phyloP scores from a whole-genome alignment of 2,888 invertebrate species.

The Hololepta plana region DNA sequence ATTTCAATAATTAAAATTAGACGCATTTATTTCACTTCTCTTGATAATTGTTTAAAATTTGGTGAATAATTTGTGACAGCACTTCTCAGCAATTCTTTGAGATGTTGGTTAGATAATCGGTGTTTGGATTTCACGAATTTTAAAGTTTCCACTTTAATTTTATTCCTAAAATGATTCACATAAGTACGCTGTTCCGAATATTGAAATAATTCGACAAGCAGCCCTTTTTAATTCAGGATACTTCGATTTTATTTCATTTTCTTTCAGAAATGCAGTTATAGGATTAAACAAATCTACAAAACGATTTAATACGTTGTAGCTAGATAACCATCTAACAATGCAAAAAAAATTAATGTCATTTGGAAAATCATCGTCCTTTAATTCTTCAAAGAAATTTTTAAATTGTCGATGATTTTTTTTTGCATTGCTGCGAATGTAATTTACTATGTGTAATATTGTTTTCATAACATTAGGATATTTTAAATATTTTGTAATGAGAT shows the following conservation, averaged over 20 bases:
- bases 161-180: slow-evolving; percentile 10
- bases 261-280: slow-evolving; percentile 10
- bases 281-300: slow-evolving; percentile 10
- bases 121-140: slow-evolving; percentile 12
- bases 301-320: slow-evolving; percentile 10
- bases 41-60: slow-evolving; percentile 10
- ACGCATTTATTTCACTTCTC: slow-evolving; percentile 9
- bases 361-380: slow-evolving; percentile 9
- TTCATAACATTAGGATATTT: slow-evolving; percentile 9
- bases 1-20: slow-evolving; percentile 10
- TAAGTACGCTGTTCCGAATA: too few species aligned
- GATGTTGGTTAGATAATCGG: slow-evolving; percentile 11
- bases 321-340: slow-evolving; percentile 9
- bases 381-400: slow-evolving; percentile 10
- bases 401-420: slow-evolving; percentile 10
- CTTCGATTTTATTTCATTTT: too few species aligned
- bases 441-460: slow-evolving; percentile 9
- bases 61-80: slow-evolving; percentile 10
- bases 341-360: slow-evolving; percentile 9
- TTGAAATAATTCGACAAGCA: too few species aligned
- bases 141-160: too few species aligned
- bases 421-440: slow-evolving; percentile 9
- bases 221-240: too few species aligned
- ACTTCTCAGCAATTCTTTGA: slow-evolving; percentile 10
- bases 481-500: slow-evolving; percentile 9